Percentiles rank a stretch among this genome's conserved stretches.
Conservation (phyloP, 2,113 vertebrate genomes). For the Gnathonemus echidnorhynchus region DNA sequence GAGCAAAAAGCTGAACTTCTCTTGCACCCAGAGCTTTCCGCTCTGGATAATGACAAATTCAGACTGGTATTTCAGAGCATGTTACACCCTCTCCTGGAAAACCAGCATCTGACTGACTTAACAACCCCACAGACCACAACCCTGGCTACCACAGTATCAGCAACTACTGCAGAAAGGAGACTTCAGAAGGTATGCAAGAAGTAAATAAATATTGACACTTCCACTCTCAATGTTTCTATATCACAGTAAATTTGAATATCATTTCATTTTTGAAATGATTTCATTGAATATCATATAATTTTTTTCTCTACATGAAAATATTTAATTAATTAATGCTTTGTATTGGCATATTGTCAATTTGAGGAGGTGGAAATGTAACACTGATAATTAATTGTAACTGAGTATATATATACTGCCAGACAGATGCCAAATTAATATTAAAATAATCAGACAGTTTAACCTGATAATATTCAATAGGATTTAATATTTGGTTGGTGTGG, state of each 20-base stretch:
- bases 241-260: neutral
- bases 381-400: neutral
- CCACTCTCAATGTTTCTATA: neutral
- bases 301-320: neutral
- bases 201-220: neutral
- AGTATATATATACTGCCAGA: neutral
- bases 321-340: neutral
- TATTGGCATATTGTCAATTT: neutral
- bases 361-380: neutral
- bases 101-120: neutral
- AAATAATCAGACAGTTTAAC: neutral
- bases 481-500: neutral
- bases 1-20: constrained; percentile 60
- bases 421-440: neutral
- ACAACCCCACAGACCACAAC: neutral
- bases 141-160: neutral
- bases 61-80: constrained; percentile 52
- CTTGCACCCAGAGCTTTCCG: constrained; percentile 39
- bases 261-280: neutral
- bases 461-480: neutral
- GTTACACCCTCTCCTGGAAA: constrained; percentile 23
- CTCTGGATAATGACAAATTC: constrained; percentile 47
- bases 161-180: neutral
- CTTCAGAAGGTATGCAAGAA: neutral
- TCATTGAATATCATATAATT: neutral